Conservation (phyloP, 2,888 invertebrate species). For the Labia minor region DNA sequence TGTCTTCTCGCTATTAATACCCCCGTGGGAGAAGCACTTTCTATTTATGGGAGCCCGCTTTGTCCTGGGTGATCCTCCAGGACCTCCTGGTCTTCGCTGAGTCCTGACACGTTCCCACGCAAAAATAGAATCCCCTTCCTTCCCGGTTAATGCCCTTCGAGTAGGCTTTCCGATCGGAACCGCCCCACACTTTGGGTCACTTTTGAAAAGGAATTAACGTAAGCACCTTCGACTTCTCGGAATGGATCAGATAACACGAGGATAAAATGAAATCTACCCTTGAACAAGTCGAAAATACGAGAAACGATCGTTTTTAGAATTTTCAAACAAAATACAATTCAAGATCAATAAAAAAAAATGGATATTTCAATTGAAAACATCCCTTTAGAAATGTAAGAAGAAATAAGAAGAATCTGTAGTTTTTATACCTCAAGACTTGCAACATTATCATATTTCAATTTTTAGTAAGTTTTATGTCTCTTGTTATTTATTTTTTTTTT, state of each 20-base stretch:
- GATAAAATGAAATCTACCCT: not conserved
- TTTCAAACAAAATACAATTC: too few species aligned
- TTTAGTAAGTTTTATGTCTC: too few species aligned
- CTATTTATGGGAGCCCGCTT: not conserved
- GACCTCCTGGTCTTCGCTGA: not conserved
- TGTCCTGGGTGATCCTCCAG: not conserved
- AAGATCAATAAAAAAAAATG: too few species aligned
- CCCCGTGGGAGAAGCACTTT: not conserved
- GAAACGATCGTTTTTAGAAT: too few species aligned
- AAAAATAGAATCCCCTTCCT: not conserved
- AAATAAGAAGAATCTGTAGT: too few species aligned
- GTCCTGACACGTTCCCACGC: constrained; percentile 9
- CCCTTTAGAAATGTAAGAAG: too few species aligned
- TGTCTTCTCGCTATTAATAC: constrained; percentile 8
- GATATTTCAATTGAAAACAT: too few species aligned
- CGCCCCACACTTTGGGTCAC: not conserved
- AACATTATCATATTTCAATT: too few species aligned
- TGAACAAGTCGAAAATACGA: too few species aligned
- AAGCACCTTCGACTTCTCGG: not conserved
- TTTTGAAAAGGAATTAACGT: not conserved
- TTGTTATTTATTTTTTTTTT: too few species aligned
- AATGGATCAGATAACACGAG: not conserved
- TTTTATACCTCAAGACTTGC: too few species aligned
- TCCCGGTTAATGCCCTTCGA: constrained; percentile 3
- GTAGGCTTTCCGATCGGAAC: not conserved